Evolutionary conservation across 2,113 vertebrate genomes (phyloP).

Genomic region (Emberiza fucata): DNA sequence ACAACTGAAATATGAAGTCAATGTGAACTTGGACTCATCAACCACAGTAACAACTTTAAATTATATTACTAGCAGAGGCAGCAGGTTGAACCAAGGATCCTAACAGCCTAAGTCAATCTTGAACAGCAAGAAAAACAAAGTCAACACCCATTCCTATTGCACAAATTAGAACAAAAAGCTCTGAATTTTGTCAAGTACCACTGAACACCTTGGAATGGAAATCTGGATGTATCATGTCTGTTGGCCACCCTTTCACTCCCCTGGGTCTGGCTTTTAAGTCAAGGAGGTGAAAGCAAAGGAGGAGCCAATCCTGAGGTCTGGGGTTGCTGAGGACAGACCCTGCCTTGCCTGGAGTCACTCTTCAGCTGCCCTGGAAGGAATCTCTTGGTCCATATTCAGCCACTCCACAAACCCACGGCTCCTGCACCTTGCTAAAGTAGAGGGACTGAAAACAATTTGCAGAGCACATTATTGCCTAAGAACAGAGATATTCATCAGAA

Average conservation of each 20-base stretch:
- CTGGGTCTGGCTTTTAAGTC: background rate
- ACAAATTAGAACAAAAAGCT: background rate
- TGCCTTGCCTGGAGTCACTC: background rate
- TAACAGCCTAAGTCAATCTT: background rate
- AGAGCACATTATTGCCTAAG: background rate
- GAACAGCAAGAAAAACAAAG: background rate
- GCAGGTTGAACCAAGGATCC: background rate
- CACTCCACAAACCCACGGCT: background rate
- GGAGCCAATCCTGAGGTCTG: background rate
- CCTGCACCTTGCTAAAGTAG: background rate
- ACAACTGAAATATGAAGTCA: background rate
- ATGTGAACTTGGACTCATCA: background rate
- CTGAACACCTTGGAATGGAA: background rate
- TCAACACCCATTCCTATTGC: accelerated
- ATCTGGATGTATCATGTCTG: background rate
- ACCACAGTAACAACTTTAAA: background rate
- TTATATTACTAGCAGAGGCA: background rate
- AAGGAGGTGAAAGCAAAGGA: background rate
- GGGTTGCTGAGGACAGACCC: background rate
- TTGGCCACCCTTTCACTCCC: background rate
- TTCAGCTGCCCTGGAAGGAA: background rate
- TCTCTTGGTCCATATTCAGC: background rate
- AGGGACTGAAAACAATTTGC: background rate
- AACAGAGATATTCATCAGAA: background rate
- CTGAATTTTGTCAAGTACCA: background rate